Evolutionary conservation across 2,888 invertebrate species (phyloP), one percentile per base, ranked within the genome.

Genomic region (Apeira syringaria): DNA sequence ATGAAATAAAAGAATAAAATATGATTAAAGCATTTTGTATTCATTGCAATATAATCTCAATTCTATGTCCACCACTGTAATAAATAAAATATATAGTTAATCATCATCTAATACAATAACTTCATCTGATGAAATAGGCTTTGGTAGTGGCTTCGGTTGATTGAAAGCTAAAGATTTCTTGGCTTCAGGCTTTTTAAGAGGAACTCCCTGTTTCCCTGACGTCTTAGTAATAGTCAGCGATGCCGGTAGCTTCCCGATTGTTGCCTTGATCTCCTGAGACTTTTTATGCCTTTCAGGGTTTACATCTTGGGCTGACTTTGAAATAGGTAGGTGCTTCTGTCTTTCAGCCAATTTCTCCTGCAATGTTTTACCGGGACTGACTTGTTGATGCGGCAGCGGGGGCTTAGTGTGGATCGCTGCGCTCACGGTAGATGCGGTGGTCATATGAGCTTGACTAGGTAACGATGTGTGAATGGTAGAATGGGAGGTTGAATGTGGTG

Each of bases 261-360:
- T 83, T 0, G 83, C 78, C 9, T 62, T 80, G 9, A 86, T 74
- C 5, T 86, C 85, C 12, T 74, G 33, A 9, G 34, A 27, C 26
- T 39, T 33, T 49, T 69, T 76, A 0, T 40, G 74, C 15, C 41
- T 24, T 7, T 42, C 41, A 15, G 35, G 9, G n/a, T 5, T 32
- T 2, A 8, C 9, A 17, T 43, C 41, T 11, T 51, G 47, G 34
- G 50, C 47, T 2, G 32, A 13, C 29, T 66, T 73, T 0, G 74
- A 61, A 6, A 69, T 61, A 0, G 87, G 85, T 12, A 77, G 50
- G 53, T 75, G 76, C 61, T 94, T 93, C 50, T 93, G 92, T 44
- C 92, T 85, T 51, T 94, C 94, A 0, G 93, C 94, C 39, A 94
- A 71, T 69, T 93, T 94, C 65, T 94, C 93, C 61, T 94, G 94